A percentile compares a stretch with the other conserved stretches of the same genome.
These are phyloP conservation scores for Orchesella flavescens DNA, from an alignment of 2,888 invertebrate genomes.

Conservation along the genomic window DNA sequence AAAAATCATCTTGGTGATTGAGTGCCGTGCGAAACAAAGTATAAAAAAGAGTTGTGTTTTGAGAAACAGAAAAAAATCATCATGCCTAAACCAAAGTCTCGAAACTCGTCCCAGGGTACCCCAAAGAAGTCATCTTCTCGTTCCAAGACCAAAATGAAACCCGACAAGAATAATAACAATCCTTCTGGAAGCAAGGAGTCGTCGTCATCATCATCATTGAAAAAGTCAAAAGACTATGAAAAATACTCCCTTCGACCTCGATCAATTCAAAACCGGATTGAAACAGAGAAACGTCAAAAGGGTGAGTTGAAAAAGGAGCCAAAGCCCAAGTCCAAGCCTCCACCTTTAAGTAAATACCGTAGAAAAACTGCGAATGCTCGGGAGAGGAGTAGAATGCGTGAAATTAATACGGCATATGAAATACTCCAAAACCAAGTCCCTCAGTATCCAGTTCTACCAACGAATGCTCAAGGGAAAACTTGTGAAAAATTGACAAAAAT, in stretches of 20 bases:
- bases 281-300: constrained; percentile 75
- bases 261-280: constrained; percentile 79
- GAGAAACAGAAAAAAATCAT: constrained; percentile 14
- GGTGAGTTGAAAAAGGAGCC: constrained; percentile 73
- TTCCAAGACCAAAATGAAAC: not conserved
- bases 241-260: constrained; percentile 82
- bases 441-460: constrained; percentile 72
- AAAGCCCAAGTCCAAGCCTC: constrained; percentile 77
- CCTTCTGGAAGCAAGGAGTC: constrained; percentile 19
- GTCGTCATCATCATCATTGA: too few relatives aligned
- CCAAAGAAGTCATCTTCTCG: not conserved
- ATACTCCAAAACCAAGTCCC: constrained; percentile 86
- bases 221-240: constrained; percentile 74
- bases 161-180: constrained; percentile 65
- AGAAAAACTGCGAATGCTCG: constrained; percentile 92
- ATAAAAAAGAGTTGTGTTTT: not conserved
- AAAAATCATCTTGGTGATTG: not conserved
- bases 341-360: constrained; percentile 88
- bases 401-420: constrained; percentile 92
- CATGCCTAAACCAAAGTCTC: constrained; percentile 47
- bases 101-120: constrained; percentile 43
- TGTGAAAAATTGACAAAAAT: constrained; percentile 91
- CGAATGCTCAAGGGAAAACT: constrained; percentile 73
- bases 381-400: constrained; percentile 89
- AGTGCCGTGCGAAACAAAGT: constrained; percentile 19